Evolutionary conservation across 2,113 vertebrate genomes (phyloP), one percentile per base, ranked within the genome.

Genomic region (Patagioenas fasciata): DNA sequence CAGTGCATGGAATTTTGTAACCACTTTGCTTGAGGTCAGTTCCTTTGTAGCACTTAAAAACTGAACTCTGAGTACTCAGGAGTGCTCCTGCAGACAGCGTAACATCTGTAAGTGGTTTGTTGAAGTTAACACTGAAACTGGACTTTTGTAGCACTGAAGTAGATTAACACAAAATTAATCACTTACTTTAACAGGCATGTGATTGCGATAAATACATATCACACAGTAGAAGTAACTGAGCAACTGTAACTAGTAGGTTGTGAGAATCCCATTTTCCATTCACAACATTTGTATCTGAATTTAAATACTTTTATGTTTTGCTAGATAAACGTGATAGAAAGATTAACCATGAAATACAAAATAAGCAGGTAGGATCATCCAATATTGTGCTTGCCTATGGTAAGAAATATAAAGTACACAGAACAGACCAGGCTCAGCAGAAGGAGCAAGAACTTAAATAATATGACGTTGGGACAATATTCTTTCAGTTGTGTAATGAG

Each of bases 121-220:
- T 83, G 80, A 80, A 57, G 12, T 65, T 66, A 7, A 19, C 6
- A 2, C 2, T 42, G 56, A 51, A 80, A n/a, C 9, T 62, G 31
- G 50, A 13, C 54, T 31, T 73, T 13, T 0, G 0, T 11, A 48
- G 32, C 4, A 1, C n/a, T 51, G 62, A 85, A 24, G 13, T 23
- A 70, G 36, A 65, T 20, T 82, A 19, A 44, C 47, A 66, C 38
- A 62, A 57, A 88, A n/a, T 0, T 2, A 20, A 12, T 8, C 20
- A 47, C 15, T 64, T 48, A 48, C 15, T 88, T 64, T 79, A 74
- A 42, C 23, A 20, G 11, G 24, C 15, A 14, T 1, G 10, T 25
- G 51, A 13, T 14, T 51, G 12, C 7, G 3, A 51, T 18, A 75
- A 79, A 65, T 29, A 51, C 20, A 5, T 6, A 44, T 44, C 50